These are phyloP conservation scores for Knipowitschia caucasica DNA, from an alignment of 2,797 vertebrate species.

Conservation along the genomic window DNA sequence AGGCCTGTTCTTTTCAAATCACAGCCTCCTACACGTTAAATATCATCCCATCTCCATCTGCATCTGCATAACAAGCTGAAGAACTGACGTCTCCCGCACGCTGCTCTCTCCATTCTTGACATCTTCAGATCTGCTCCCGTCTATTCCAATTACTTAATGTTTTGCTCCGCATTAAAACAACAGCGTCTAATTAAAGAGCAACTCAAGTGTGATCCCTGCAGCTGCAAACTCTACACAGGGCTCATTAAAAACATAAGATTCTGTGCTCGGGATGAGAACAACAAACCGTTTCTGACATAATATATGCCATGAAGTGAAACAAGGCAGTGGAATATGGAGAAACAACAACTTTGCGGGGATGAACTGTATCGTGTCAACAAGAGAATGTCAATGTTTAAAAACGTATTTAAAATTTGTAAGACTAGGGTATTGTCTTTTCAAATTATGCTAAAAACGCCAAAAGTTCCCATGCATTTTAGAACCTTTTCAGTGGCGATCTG, in stretches of 20 bases:
- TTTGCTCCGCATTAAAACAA: neutral
- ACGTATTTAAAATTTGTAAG: too few relatives aligned
- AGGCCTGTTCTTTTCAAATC: neutral
- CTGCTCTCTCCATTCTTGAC: neutral
- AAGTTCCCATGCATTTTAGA: too few relatives aligned
- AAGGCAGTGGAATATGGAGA: too few relatives aligned
- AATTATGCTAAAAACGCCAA: too few relatives aligned
- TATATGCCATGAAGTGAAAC: neutral
- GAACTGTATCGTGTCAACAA: too few relatives aligned
- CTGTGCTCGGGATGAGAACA: neutral
- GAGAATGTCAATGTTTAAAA: too few relatives aligned
- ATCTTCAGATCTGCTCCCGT: neutral
- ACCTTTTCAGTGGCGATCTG: too few relatives aligned
- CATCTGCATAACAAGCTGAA: neutral
- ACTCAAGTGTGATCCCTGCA: conserved; percentile 3
- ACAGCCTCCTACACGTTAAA: neutral
- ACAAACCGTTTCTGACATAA: neutral
- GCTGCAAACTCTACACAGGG: neutral
- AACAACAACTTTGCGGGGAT: too few relatives aligned
- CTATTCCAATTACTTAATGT: neutral
- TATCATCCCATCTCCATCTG: neutral
- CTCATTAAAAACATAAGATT: conserved; percentile 1
- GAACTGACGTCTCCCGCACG: neutral
- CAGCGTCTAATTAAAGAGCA: neutral
- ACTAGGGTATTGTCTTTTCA: too few relatives aligned